Conservation (phyloP, 1,140 invertebrate genomes). For the Cecropterus lyciades region DNA sequence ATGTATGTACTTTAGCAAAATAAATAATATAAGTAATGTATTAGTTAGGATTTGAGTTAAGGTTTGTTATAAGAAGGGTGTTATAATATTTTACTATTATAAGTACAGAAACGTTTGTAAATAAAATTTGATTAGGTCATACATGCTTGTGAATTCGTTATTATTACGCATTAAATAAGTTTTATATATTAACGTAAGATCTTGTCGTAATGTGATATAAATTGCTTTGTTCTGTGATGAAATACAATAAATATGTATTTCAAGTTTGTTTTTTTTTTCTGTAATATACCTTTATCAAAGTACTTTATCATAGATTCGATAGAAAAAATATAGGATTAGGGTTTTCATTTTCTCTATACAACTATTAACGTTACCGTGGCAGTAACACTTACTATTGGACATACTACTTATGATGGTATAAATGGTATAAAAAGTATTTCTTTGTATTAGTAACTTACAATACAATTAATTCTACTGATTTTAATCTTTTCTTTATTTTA, state of each 20-base stretch:
- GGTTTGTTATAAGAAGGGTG: background rate
- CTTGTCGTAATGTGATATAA: conserved; percentile 27
- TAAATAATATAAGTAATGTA: conserved; percentile 1
- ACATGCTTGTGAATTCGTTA: background rate
- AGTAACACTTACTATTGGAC: too few species aligned
- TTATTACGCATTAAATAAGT: background rate
- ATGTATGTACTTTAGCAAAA: conserved; percentile 7
- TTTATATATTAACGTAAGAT: conserved; percentile 4
- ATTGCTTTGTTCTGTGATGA: conserved; percentile 31
- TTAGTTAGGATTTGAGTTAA: background rate
- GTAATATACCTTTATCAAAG: too few species aligned
- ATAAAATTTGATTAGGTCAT: background rate
- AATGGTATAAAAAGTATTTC: too few species aligned
- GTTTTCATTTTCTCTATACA: too few species aligned
- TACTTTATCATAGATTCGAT: too few species aligned
- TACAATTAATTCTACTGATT: too few species aligned
- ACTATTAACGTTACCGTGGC: too few species aligned
- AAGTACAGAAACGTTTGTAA: background rate
- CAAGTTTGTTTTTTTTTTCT: conserved; percentile 21
- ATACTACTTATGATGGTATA: too few species aligned
- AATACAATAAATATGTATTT: conserved; percentile 42
- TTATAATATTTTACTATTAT: background rate
- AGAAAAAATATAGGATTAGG: too few species aligned
- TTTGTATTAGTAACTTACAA: too few species aligned
- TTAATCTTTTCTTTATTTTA: too few species aligned